Conservation (phyloP, 2,888 invertebrate genomes). For the Copidosoma aretas region DNA sequence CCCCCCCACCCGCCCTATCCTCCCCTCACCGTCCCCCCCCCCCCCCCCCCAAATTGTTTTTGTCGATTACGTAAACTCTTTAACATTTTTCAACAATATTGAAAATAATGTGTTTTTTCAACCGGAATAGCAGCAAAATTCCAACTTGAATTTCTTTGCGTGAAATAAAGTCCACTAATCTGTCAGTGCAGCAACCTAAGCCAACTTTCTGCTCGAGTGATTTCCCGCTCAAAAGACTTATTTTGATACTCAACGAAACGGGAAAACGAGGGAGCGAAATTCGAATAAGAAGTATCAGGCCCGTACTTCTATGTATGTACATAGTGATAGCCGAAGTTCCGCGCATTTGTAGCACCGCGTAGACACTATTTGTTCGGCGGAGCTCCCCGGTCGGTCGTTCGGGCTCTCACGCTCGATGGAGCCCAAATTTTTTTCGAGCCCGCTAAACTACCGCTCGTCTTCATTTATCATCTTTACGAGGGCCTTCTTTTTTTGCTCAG, state of each 20-base stretch:
- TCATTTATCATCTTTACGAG: slow-evolving; percentile 39
- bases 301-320: neutral
- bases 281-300: slow-evolving; percentile 5
- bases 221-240: neutral
- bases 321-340: slow-evolving; percentile 6
- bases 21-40: no score
- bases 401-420: neutral
- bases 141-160: no score
- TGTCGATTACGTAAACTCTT: no score
- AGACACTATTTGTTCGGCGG: slow-evolving; percentile 28
- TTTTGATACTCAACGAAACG: neutral
- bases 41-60: no score
- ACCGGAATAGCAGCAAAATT: no score
- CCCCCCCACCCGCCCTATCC: no score
- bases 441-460: slow-evolving; percentile 24
- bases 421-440: slow-evolving; percentile 21
- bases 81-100: no score
- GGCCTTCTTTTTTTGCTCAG: slow-evolving; percentile 26
- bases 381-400: neutral
- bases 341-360: slow-evolving; percentile 9
- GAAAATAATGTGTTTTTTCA: no score
- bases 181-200: slow-evolving; percentile 4
- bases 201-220: neutral
- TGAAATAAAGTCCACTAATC: neutral
- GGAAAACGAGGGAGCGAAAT: neutral